Percentiles rank a stretch among this genome's conserved stretches.
Evolutionary conservation across 2,113 vertebrate genomes (phyloP).

Genomic region (Poeciliopsis retropinna): DNA sequence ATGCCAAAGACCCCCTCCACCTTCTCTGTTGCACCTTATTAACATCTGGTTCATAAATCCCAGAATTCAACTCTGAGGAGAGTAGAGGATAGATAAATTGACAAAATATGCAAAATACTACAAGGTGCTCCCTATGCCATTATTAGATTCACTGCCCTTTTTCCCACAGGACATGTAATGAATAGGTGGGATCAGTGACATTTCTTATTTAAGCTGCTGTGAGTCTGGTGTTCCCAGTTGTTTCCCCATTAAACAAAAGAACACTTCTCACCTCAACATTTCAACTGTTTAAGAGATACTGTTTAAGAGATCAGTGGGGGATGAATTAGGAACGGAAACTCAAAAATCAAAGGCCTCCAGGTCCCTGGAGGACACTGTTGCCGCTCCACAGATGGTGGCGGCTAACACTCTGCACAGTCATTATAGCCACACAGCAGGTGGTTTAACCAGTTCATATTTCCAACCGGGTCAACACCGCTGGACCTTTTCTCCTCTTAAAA

Average conservation of each 20-base stretch:
- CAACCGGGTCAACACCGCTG: constrained; percentile 8
- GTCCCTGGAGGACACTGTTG: constrained; percentile 19
- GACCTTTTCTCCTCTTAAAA: background rate
- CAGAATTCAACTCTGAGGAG: background rate
- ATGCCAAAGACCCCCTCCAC: background rate
- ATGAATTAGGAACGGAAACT: constrained; percentile 38
- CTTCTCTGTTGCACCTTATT: background rate
- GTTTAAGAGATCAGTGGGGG: constrained; percentile 32
- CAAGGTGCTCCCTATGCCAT: constrained; percentile 8
- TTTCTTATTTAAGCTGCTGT: constrained; percentile 27
- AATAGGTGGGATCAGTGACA: constrained; percentile 40
- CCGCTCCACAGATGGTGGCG: constrained; percentile 61
- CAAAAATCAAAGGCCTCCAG: constrained; percentile 14
- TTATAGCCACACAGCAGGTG: constrained; percentile 45
- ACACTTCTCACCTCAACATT: constrained; percentile 32
- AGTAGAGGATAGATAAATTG: background rate
- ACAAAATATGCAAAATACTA: background rate
- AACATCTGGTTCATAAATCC: background rate
- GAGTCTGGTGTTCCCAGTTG: constrained; percentile 6
- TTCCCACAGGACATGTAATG: constrained; percentile 26
- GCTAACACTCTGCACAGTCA: constrained; percentile 28
- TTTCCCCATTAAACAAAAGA: constrained; percentile 38
- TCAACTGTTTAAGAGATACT: constrained; percentile 17
- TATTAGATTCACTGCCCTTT: constrained; percentile 1
- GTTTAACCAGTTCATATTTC: constrained; percentile 27